Percentiles rank a stretch among this genome's conserved stretches.
These are phyloP conservation scores for Zaprionus africanus DNA, from an alignment of 1,140 invertebrate species.

Conservation along the genomic window DNA sequence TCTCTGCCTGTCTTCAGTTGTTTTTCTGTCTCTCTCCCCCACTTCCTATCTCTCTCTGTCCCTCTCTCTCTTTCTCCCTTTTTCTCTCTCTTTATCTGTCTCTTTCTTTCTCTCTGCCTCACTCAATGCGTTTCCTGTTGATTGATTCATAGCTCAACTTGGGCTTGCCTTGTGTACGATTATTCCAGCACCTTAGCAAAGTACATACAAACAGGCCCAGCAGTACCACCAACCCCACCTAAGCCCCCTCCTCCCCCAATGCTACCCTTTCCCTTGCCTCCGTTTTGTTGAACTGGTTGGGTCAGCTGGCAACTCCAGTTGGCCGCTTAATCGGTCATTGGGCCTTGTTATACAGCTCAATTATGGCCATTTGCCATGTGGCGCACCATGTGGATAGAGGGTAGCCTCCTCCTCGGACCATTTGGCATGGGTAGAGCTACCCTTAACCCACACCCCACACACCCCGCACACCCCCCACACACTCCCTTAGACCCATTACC, in stretches of 20 bases:
- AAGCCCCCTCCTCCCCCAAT: too few species aligned
- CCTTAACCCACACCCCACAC: constrained; percentile 40
- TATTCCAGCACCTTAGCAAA: constrained; percentile 3
- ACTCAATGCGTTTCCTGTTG: constrained; percentile 18
- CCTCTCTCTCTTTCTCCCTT: not conserved
- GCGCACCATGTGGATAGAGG: constrained; percentile 35
- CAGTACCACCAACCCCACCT: not conserved
- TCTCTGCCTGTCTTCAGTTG: not conserved
- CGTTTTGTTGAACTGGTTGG: constrained; percentile 16
- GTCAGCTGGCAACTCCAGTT: constrained; percentile 53
- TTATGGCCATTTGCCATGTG: constrained; percentile 79
- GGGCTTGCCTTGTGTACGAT: not conserved
- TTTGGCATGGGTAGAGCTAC: constrained; percentile 26
- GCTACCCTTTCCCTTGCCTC: not conserved
- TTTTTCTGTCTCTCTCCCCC: not conserved
- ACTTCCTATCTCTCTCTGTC: not conserved
- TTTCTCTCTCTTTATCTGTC: not conserved
- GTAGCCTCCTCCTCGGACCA: constrained; percentile 15
- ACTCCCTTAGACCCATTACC: not conserved
- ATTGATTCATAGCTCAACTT: constrained; percentile 40
- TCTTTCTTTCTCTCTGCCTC: not conserved
- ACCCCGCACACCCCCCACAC: not conserved
- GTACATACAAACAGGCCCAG: not conserved
- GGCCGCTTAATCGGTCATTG: constrained; percentile 79
- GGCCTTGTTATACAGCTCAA: constrained; percentile 80